Conservation (phyloP, 2,888 invertebrate genomes). For the Hesperia comma region DNA sequence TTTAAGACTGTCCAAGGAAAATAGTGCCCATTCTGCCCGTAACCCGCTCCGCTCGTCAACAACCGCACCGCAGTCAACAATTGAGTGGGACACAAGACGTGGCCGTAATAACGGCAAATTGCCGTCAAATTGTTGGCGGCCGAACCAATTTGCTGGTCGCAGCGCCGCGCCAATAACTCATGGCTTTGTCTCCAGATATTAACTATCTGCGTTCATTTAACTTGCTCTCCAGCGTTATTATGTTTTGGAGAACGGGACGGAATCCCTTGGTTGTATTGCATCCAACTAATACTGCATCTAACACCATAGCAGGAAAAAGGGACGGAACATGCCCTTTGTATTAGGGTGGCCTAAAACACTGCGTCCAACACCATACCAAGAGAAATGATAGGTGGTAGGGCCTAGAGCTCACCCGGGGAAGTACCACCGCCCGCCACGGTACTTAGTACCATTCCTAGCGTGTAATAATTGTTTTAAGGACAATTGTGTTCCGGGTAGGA, state of each 20-base stretch:
- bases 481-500: too few species aligned
- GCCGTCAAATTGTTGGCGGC: conserved; percentile 57
- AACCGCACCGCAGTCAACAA: conserved; percentile 37
- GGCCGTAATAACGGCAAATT: conserved; percentile 59
- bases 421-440: too few species aligned
- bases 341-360: too few species aligned
- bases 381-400: too few species aligned
- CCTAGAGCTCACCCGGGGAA: too few species aligned
- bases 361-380: too few species aligned
- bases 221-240: conserved; percentile 2
- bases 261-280: neutral
- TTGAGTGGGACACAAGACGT: conserved; percentile 54
- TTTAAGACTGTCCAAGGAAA: conserved; percentile 7
- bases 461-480: too few species aligned
- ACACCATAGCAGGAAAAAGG: too few species aligned
- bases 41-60: conserved; percentile 31
- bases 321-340: too few species aligned
- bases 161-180: conserved; percentile 44
- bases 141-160: conserved; percentile 50
- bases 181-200: conserved; percentile 34
- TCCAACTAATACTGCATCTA: too few species aligned
- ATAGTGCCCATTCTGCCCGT: neutral
- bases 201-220: conserved; percentile 36
- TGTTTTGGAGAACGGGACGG: neutral
- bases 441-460: too few species aligned